These are phyloP conservation scores for Drosophila ficusphila DNA, from an alignment of 1,140 invertebrate species.

Conservation along the genomic window DNA sequence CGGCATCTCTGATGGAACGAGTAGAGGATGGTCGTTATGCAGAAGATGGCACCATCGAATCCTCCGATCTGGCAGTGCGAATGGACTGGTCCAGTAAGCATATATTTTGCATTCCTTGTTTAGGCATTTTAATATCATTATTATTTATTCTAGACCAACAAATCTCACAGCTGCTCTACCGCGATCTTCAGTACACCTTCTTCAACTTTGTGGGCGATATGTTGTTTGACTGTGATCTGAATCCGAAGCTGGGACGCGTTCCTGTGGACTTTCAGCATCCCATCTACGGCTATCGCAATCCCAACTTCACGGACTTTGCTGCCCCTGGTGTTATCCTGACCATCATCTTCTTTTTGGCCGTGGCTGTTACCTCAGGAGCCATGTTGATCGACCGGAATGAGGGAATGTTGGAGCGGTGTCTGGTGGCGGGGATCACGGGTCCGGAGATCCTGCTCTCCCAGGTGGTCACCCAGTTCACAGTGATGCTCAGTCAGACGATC, in stretches of 20 bases:
- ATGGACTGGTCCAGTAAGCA: slow-evolving; percentile 96
- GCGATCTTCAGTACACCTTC: slow-evolving; percentile 90
- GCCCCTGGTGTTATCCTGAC: slow-evolving; percentile 96
- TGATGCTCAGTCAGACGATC: slow-evolving; percentile 93
- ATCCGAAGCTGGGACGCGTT: slow-evolving; percentile 89
- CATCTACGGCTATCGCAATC: slow-evolving; percentile 92
- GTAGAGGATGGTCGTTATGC: slow-evolving; percentile 89
- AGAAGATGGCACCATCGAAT: slow-evolving; percentile 88
- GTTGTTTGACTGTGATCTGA: slow-evolving; percentile 88
- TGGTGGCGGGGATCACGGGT: slow-evolving; percentile 91
- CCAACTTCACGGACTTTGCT: slow-evolving; percentile 97
- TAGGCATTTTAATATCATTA: background rate
- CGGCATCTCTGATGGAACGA: slow-evolving; percentile 89
- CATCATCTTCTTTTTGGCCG: slow-evolving; percentile 97
- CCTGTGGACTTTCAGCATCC: slow-evolving; percentile 92
- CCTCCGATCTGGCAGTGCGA: slow-evolving; percentile 90
- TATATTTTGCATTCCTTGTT: background rate
- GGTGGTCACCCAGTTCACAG: slow-evolving; percentile 93
- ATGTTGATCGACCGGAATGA: slow-evolving; percentile 96
- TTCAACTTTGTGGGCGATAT: slow-evolving; percentile 89
- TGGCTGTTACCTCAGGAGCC: slow-evolving; percentile 95
- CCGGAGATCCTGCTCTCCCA: slow-evolving; percentile 93
- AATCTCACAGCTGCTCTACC: slow-evolving; percentile 92
- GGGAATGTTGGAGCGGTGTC: slow-evolving; percentile 93
- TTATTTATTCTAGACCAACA: slow-evolving; percentile 91